phyloP scores from a whole-genome alignment of 2,113 vertebrate genomes.

The Helogale parvula region DNA sequence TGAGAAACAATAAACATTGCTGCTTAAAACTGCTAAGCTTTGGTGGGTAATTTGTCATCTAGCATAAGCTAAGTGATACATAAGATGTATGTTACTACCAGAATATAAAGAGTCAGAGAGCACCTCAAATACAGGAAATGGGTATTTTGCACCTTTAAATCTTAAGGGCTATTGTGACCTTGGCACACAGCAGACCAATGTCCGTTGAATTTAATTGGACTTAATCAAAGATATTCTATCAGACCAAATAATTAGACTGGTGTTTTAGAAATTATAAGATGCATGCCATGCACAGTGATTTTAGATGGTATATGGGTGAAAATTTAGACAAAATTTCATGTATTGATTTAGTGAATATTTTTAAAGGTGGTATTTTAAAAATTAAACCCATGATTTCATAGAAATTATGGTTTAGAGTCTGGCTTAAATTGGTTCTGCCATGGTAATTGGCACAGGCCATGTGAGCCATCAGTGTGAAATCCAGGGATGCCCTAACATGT shows the following conservation, averaged over 20 bases:
- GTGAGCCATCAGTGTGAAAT: not conserved
- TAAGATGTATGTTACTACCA: not conserved
- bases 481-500: not conserved
- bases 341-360: not conserved
- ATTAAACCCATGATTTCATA: not conserved
- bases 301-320: not conserved
- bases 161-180: not conserved
- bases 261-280: not conserved
- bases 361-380: not conserved
- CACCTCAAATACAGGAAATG: not conserved
- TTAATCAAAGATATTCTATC: not conserved
- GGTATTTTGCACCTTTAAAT: not conserved
- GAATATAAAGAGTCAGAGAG: not conserved
- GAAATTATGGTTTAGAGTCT: not conserved
- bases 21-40: not conserved
- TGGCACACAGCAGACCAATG: not conserved
- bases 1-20: not conserved
- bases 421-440: not conserved
- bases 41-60: not conserved
- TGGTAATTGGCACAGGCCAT: not conserved
- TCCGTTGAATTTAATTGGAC: not conserved
- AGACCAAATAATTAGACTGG: not conserved
- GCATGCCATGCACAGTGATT: not conserved
- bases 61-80: not conserved
- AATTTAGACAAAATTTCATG: not conserved